Base-by-base conservation (phyloP, 2,888 invertebrate genomes). In the Ormyrus labotus region DNA sequence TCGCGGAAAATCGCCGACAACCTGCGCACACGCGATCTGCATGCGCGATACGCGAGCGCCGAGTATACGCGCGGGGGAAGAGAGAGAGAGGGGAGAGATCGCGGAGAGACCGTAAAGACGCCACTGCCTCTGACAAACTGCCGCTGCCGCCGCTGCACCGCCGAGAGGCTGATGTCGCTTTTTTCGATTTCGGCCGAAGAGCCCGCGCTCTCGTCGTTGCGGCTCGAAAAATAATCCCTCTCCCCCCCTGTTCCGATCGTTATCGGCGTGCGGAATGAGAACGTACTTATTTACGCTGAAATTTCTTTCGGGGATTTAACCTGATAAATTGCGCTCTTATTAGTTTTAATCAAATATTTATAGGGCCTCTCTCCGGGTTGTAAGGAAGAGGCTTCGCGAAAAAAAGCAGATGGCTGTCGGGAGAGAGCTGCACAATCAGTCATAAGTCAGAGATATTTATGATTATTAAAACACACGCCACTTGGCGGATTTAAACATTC, bases 1-100 rank as follows among this genome's bases (percentile, higher is more conserved):
- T 84, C 84, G 84, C 85, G 83, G 84, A 85, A 85, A 86, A 86
- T 84, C 83, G 83, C 77, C 69, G 68, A 71, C 69, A 57, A 78
- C 10, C 70, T 67, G 68, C 34, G 34, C 70, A 50, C 69, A 55
- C 55, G 72, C 70, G 64, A 78, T 78, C 80, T 79, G 78, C 76
- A 70, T 64, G 77, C 72, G 77, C 81, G 76, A 82, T 81, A 80
- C 34, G 34, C 34, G 50, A 34, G 53, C 50, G 19, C 5, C 67
- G 34, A 63, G 63, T n/a, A 4, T 65, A 5, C 0, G 45, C 13
- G 50, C 7, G 50, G 6, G n/a, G 11, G 13, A 13, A 13, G 69
- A 47, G 10, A 50, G 10, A 50, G 2, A 1, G 70, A 60, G 63
- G 19, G 34, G 7, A 19, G 19, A 45, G 69, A 48, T 63, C 45